A percentile compares a stretch with the other conserved stretches of the same genome.
Evolutionary conservation across 2,113 vertebrate genomes (phyloP).

Genomic region (Triplophysa dalaica): DNA sequence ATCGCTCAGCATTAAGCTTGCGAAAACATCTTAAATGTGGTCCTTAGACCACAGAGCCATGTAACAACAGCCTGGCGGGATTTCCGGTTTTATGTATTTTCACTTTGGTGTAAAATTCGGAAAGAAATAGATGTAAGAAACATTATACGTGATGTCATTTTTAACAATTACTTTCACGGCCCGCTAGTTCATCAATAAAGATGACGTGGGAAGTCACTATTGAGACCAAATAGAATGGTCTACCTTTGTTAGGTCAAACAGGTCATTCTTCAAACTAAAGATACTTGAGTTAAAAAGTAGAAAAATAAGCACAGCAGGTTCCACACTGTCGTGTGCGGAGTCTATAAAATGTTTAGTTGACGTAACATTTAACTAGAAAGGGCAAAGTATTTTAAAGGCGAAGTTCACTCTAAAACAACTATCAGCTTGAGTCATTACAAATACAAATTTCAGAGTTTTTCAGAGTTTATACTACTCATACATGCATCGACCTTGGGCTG

Average conservation of each 20-base stretch:
- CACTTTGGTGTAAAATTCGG: neutral
- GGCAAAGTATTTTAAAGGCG: too few relatives aligned
- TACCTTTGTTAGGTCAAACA: neutral
- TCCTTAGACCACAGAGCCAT: constrained; percentile 9
- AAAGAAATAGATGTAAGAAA: constrained; percentile 17
- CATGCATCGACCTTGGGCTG: neutral
- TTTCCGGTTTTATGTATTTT: constrained; percentile 12
- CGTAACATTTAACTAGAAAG: too few relatives aligned
- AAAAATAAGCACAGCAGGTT: neutral
- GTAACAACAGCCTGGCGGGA: constrained; percentile 28
- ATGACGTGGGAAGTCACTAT: neutral
- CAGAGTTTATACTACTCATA: too few relatives aligned
- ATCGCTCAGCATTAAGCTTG: constrained; percentile 6
- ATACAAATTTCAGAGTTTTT: too few relatives aligned
- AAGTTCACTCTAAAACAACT: too few relatives aligned
- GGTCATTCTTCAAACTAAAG: too few relatives aligned
- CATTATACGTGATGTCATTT: neutral
- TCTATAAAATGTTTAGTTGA: too few relatives aligned
- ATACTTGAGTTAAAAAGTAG: neutral
- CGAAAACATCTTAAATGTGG: constrained; percentile 20
- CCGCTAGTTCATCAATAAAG: neutral
- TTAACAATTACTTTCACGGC: neutral
- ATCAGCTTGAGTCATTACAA: too few relatives aligned
- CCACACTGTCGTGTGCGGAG: too few relatives aligned
- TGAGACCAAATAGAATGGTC: neutral